A percentile compares a stretch with the other conserved stretches of the same genome.
Conservation (phyloP, 1,140 invertebrate genomes). For the Hyposmocoma kahamanoa region DNA sequence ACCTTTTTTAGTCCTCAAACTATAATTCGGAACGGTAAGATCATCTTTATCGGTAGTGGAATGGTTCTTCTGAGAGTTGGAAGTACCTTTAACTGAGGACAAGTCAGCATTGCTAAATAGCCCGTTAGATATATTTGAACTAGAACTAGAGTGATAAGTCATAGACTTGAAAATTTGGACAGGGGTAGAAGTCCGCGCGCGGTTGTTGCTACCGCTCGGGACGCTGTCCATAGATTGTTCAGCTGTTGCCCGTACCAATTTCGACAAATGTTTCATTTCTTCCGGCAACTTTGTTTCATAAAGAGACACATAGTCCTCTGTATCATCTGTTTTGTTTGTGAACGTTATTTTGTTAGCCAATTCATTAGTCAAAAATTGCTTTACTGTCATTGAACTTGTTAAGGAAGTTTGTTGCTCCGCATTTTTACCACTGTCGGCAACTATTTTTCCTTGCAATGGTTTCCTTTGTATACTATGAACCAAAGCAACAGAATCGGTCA, state of each 20-base stretch:
- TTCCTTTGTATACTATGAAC: conserved; percentile 6
- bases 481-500: conserved; percentile 37
- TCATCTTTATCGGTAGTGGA: conserved; percentile 64
- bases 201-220: conserved; percentile 27
- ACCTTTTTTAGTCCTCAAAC: conserved; percentile 55
- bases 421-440: conserved; percentile 32
- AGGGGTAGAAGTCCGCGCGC: conserved; percentile 73
- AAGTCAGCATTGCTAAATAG: conserved; percentile 71
- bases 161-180: conserved; percentile 66
- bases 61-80: conserved; percentile 57
- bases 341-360: conserved; percentile 62
- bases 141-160: conserved; percentile 60
- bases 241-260: conserved; percentile 23
- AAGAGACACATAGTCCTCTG: conserved; percentile 52
- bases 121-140: conserved; percentile 57
- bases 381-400: conserved; percentile 57
- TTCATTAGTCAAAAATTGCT: conserved; percentile 59
- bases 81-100: conserved; percentile 70
- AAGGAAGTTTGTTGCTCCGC: conserved; percentile 51
- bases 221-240: conserved; percentile 29
- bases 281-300: conserved; percentile 61
- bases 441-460: conserved; percentile 8
- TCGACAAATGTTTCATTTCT: conserved; percentile 38
- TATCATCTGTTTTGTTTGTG: conserved; percentile 43
- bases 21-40: conserved; percentile 67